These are phyloP conservation scores for Antheraea pernyi DNA, from an alignment of 1,140 invertebrate species.

Conservation along the genomic window DNA sequence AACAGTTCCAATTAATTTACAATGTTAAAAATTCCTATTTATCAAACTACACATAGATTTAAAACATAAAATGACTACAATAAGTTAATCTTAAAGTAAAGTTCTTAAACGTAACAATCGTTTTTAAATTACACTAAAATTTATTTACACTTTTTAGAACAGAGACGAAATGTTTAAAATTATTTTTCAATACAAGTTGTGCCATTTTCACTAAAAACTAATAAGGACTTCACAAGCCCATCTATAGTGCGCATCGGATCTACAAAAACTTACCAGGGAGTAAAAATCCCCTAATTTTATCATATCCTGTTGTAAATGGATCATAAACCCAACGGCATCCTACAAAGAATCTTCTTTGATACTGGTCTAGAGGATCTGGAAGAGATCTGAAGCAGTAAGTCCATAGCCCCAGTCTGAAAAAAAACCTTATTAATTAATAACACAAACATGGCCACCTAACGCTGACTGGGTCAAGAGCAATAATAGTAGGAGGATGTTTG, in stretches of 20 bases:
- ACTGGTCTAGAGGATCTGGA: slow-evolving; percentile 86
- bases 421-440: slow-evolving; percentile 5
- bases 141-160: too few relatives aligned
- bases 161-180: too few relatives aligned
- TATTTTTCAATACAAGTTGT: too few relatives aligned
- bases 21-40: too few relatives aligned
- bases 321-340: slow-evolving; percentile 95
- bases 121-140: too few relatives aligned
- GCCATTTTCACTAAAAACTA: background rate
- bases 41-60: too few relatives aligned
- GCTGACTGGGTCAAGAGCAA: background rate
- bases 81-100: too few relatives aligned
- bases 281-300: slow-evolving; percentile 89
- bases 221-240: background rate
- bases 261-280: slow-evolving; percentile 82
- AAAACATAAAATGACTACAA: too few relatives aligned
- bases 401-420: slow-evolving; percentile 85
- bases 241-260: background rate
- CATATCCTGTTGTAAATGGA: slow-evolving; percentile 93
- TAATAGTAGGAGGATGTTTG: background rate
- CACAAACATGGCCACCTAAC: slow-evolving; percentile 10
- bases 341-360: slow-evolving; percentile 87
- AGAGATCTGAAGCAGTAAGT: slow-evolving; percentile 91
- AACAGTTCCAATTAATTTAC: too few relatives aligned
- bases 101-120: too few relatives aligned